phyloP scores from a whole-genome alignment of 2,797 vertebrate genomes.

The Pseudochirops corinnae region DNA sequence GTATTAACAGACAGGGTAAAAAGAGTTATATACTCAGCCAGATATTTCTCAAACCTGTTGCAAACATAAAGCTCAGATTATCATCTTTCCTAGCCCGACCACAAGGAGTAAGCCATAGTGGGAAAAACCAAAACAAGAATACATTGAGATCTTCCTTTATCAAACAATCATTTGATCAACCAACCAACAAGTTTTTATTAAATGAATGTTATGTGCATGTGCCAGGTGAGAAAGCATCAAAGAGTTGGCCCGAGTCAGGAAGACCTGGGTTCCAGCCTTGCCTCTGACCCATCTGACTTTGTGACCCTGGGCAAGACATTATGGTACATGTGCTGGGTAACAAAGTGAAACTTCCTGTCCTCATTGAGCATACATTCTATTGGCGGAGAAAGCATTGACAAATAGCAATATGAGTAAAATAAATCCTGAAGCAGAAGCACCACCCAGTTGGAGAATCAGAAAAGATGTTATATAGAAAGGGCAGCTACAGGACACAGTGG shows the following conservation, averaged over 20 bases:
- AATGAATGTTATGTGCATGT: background rate
- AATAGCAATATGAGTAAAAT: no score
- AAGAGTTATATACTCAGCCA: slow-evolving; percentile 75
- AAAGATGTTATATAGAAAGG: no score
- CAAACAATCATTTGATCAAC: background rate
- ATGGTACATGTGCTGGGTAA: no score
- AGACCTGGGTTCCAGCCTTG: background rate
- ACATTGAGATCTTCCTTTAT: slow-evolving; percentile 39
- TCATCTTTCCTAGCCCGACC: slow-evolving; percentile 59
- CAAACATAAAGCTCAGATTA: slow-evolving; percentile 68
- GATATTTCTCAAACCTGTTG: slow-evolving; percentile 60
- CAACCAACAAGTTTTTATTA: background rate
- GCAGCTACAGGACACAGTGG: no score
- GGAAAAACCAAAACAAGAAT: slow-evolving; percentile 34
- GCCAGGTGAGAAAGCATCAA: background rate
- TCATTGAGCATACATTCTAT: no score
- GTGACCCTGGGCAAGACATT: background rate
- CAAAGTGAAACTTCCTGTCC: no score
- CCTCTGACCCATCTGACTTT: background rate
- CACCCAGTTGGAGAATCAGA: no score
- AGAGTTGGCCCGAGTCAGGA: background rate
- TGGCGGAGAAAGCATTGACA: no score
- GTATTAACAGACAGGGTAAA: slow-evolving; percentile 74
- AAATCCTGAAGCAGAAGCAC: no score
- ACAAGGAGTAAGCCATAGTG: slow-evolving; percentile 36